A percentile compares a stretch with the other conserved stretches of the same genome.
Evolutionary conservation across 2,113 vertebrate species (phyloP).

Genomic region (Ancistrus triradiatus): DNA sequence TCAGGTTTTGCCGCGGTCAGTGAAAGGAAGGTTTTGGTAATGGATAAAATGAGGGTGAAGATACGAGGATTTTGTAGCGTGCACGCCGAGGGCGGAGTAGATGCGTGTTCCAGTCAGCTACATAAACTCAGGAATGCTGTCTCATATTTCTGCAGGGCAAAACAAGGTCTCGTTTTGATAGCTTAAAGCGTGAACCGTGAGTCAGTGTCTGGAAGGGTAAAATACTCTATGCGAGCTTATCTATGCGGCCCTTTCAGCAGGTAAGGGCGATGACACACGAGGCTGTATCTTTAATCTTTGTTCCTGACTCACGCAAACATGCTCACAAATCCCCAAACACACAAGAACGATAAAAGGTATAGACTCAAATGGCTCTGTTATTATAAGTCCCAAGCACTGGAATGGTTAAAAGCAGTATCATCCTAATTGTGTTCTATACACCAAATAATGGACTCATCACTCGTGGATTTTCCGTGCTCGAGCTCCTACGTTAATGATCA

Average conservation of each 20-base stretch:
- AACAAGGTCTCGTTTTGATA: not conserved
- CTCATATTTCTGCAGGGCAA: not conserved
- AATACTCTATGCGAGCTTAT: slow-evolving; percentile 1
- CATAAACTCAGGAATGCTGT: slow-evolving; percentile 5
- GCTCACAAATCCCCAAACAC: not conserved
- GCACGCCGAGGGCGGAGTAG: slow-evolving; percentile 2
- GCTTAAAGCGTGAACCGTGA: slow-evolving; percentile 17
- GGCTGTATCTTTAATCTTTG: slow-evolving; percentile 3
- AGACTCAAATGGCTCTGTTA: too few species aligned
- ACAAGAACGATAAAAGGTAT: too few species aligned
- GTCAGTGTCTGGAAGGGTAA: slow-evolving; percentile 41
- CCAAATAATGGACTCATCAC: not conserved
- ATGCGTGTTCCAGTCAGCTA: not conserved
- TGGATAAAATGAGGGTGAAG: slow-evolving; percentile 32
- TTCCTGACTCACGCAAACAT: not conserved
- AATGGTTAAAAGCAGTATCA: not conserved
- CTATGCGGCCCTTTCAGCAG: slow-evolving; percentile 26
- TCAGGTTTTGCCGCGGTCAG: slow-evolving; percentile 34
- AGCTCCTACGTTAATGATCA: not conserved
- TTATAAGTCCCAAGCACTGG: not conserved
- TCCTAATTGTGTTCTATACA: not conserved
- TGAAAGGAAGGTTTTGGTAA: slow-evolving; percentile 23
- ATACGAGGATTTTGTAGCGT: not conserved
- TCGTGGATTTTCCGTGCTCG: not conserved
- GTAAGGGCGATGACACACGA: slow-evolving; percentile 28